A percentile compares a stretch with the other conserved stretches of the same genome.
phyloP scores from a whole-genome alignment of 1,140 invertebrate species.

The Drosophila subobscura region DNA sequence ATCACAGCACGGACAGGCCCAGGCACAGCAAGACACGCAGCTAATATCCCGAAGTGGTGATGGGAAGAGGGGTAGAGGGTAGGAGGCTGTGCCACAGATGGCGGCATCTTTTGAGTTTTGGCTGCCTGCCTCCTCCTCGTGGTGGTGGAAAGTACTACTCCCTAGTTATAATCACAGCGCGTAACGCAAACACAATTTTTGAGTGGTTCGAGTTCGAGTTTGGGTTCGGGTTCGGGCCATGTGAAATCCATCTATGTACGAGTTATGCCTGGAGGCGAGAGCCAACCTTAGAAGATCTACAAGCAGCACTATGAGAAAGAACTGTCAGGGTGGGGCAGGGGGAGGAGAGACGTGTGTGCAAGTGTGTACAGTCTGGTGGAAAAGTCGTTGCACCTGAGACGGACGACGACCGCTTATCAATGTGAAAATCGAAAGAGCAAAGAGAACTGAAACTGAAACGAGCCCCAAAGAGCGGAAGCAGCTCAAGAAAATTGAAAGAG shows the following conservation, averaged over 20 bases:
- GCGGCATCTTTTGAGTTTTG: slow-evolving; percentile 66
- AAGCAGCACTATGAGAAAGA: slow-evolving; percentile 7
- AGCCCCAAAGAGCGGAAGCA: slow-evolving; percentile 41
- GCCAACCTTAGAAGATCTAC: neutral
- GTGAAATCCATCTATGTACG: slow-evolving; percentile 57
- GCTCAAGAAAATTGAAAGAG: slow-evolving; percentile 34
- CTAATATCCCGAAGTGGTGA: neutral
- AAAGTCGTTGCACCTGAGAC: slow-evolving; percentile 56
- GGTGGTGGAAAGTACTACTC: slow-evolving; percentile 12
- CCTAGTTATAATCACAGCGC: slow-evolving; percentile 77
- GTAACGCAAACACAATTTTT: slow-evolving; percentile 80
- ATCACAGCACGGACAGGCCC: slow-evolving; percentile 22
- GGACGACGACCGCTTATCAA: slow-evolving; percentile 37
- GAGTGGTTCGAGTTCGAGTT: slow-evolving; percentile 48
- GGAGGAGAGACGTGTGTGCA: slow-evolving; percentile 4
- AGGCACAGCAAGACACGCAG: slow-evolving; percentile 40
- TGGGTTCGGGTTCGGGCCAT: slow-evolving; percentile 35
- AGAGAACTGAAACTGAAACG: slow-evolving; percentile 8
- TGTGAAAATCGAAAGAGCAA: slow-evolving; percentile 49
- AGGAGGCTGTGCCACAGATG: slow-evolving; percentile 26
- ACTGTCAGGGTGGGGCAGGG: slow-evolving; percentile 5
- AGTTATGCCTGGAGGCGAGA: slow-evolving; percentile 49
- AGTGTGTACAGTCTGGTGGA: slow-evolving; percentile 34
- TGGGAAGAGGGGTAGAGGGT: neutral
- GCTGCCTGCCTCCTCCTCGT: neutral